These are phyloP conservation scores for Euwallacea similis DNA, from an alignment of 1,140 invertebrate genomes.

Conservation along the genomic window DNA sequence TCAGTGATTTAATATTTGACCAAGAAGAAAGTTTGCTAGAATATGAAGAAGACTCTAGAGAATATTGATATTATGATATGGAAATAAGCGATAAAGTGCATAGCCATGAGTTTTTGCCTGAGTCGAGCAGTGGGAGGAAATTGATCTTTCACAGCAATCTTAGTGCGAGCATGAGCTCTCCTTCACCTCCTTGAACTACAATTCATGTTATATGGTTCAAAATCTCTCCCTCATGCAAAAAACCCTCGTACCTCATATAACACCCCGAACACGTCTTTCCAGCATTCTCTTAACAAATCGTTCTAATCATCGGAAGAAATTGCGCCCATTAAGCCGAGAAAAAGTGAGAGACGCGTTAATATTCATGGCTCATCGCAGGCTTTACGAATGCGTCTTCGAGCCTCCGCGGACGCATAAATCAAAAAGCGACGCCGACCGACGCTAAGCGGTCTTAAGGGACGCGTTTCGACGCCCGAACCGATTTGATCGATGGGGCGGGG, in stretches of 20 bases:
- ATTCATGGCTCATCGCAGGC: constrained; percentile 8
- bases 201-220: too few relatives aligned
- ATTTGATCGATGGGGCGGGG: constrained; percentile 29
- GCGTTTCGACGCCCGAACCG: constrained; percentile 41
- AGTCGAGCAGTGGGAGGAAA: constrained; percentile 25
- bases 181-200: too few relatives aligned
- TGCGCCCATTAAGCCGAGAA: constrained; percentile 24
- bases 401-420: constrained; percentile 41
- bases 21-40: constrained; percentile 14
- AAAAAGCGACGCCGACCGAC: constrained; percentile 45
- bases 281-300: constrained; percentile 25
- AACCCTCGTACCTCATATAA: not conserved
- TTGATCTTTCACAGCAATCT: too few relatives aligned
- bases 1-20: constrained; percentile 19
- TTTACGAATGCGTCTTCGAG: constrained; percentile 20
- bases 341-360: constrained; percentile 3
- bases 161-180: too few relatives aligned
- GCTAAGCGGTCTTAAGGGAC: constrained; percentile 51
- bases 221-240: too few relatives aligned
- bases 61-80: constrained; percentile 1
- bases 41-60: constrained; percentile 16
- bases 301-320: constrained; percentile 32
- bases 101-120: constrained; percentile 27
- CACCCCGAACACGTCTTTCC: not conserved
- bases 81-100: constrained; percentile 12